These are phyloP conservation scores for Pardosa pseudoannulata DNA, from an alignment of 2,888 invertebrate genomes.

Conservation along the genomic window DNA sequence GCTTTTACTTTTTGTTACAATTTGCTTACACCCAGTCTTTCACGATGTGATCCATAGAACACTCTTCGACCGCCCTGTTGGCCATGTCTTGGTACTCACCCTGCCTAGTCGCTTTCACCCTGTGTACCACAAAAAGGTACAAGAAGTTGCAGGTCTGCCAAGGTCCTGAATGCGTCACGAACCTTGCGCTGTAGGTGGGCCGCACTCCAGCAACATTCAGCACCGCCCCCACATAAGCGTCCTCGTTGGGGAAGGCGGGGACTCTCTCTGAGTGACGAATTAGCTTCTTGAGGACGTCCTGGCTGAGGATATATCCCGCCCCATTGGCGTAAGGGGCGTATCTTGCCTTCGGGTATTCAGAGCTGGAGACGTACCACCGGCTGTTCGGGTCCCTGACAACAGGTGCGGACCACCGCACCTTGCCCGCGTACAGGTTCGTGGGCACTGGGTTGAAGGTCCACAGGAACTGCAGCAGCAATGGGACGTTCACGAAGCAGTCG, in stretches of 20 bases:
- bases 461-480: conserved; percentile 57
- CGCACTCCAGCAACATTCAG: conserved; percentile 75
- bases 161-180: conserved; percentile 75
- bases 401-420: conserved; percentile 74
- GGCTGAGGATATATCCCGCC: conserved; percentile 77
- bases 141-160: conserved; percentile 77
- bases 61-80: conserved; percentile 74
- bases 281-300: conserved; percentile 75
- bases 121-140: conserved; percentile 77
- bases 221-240: conserved; percentile 77
- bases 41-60: conserved; percentile 18
- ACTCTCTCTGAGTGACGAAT: conserved; percentile 75
- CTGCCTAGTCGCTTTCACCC: conserved; percentile 73
- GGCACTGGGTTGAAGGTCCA: conserved; percentile 42
- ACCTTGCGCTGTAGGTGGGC: conserved; percentile 76
- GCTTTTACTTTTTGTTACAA: too few species aligned
- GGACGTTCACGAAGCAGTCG: conserved; percentile 73
- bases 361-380: conserved; percentile 76
- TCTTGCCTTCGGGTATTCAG: conserved; percentile 74
- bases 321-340: conserved; percentile 77
- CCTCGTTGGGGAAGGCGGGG: conserved; percentile 77
- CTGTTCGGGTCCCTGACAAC: conserved; percentile 76
- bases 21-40: conserved; percentile 38
- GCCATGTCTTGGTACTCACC: conserved; percentile 66
- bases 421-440: conserved; percentile 76